A percentile compares a stretch with the other conserved stretches of the same genome.
Evolutionary conservation across 2,113 vertebrate genomes (phyloP).

Genomic region (Upupa epops): DNA sequence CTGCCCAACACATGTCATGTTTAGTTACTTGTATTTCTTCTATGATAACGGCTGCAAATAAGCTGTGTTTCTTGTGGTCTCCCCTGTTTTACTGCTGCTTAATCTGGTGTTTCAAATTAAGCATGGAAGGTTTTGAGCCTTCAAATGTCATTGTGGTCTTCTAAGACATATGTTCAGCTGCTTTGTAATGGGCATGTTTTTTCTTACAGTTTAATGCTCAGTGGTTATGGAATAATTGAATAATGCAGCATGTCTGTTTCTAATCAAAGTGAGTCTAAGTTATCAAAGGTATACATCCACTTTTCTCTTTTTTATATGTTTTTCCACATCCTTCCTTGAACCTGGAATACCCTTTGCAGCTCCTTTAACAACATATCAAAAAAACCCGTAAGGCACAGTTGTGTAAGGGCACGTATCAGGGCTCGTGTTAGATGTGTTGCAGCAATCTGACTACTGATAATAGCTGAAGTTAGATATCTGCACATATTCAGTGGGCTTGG

Average conservation of each 20-base stretch:
- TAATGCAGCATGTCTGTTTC: neutral
- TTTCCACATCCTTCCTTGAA: neutral
- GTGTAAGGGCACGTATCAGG: neutral
- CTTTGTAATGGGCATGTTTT: constrained; percentile 10
- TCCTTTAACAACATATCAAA: neutral
- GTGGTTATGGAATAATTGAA: constrained; percentile 7
- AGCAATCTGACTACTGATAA: neutral
- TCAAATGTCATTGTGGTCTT: constrained; percentile 30
- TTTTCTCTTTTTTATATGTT: neutral
- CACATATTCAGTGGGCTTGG: neutral
- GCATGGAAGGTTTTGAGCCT: neutral
- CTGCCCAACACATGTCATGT: neutral
- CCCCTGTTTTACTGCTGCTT: constrained; percentile 42
- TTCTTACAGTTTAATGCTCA: neutral
- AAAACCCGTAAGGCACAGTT: neutral
- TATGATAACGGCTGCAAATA: constrained; percentile 9
- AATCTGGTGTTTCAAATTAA: constrained; percentile 62
- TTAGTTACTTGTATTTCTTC: constrained; percentile 21
- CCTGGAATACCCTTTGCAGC: neutral
- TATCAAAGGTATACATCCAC: neutral
- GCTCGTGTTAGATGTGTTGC: neutral
- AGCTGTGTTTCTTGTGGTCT: constrained; percentile 6
- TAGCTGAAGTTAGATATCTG: neutral
- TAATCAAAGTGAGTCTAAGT: neutral
- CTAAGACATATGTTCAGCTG: neutral